Conservation (phyloP, 2,797 vertebrate genomes). For the Brachyrhaphis roseni region DNA sequence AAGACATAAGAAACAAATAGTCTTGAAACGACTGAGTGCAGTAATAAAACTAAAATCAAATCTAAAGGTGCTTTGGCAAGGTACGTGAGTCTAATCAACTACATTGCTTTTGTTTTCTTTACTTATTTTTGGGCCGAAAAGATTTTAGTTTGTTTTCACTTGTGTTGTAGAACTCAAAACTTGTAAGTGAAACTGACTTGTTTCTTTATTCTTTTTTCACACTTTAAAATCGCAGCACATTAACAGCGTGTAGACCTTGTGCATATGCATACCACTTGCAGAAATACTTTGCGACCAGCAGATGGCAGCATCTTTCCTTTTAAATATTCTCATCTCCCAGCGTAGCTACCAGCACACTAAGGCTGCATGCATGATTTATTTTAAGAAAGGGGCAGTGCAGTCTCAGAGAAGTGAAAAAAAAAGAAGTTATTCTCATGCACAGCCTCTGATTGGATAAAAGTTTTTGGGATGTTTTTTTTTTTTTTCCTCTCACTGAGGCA, state of each 20-base stretch:
- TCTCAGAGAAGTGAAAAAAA: background rate
- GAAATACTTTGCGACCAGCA: constrained; percentile 34
- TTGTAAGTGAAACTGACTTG: background rate
- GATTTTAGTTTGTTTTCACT: background rate
- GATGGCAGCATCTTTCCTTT: constrained; percentile 57
- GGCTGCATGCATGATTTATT: constrained; percentile 1
- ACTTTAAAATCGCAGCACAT: background rate
- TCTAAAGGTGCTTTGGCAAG: background rate
- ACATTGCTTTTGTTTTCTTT: background rate
- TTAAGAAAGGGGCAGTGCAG: constrained; percentile 24
- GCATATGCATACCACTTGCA: background rate
- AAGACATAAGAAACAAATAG: background rate
- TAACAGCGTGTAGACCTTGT: background rate
- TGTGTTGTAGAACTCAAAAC: background rate
- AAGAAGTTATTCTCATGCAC: constrained; percentile 10
- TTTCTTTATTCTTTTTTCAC: background rate
- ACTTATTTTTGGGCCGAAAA: background rate
- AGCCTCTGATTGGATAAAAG: constrained; percentile 73
- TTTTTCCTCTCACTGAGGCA: constrained; percentile 5
- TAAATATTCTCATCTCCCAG: background rate
- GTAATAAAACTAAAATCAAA: background rate
- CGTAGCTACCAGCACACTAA: background rate
- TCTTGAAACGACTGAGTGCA: background rate
- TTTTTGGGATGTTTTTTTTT: constrained; percentile 42
- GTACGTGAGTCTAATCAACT: background rate